Percentiles rank a stretch among this genome's conserved stretches.
These are phyloP conservation scores for Orius laevigatus DNA, from an alignment of 1,140 invertebrate genomes.

Conservation along the genomic window DNA sequence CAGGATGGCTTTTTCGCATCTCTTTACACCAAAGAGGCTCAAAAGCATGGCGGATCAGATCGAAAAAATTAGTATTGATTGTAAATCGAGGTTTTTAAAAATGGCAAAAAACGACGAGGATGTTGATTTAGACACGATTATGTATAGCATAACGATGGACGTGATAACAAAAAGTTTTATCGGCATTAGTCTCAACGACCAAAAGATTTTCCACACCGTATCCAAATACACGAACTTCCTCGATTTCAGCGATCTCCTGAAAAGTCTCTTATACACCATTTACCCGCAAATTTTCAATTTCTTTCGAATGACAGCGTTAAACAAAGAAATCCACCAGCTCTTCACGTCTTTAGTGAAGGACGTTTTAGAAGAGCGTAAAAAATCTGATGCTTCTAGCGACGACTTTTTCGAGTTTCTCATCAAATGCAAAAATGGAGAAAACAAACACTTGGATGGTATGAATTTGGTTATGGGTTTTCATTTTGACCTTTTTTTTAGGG, in stretches of 20 bases:
- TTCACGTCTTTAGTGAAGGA: too few relatives aligned
- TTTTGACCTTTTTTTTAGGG: too few relatives aligned
- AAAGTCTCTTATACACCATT: too few relatives aligned
- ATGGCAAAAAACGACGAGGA: not conserved
- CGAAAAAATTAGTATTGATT: not conserved
- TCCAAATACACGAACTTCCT: not conserved
- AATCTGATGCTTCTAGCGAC: too few relatives aligned
- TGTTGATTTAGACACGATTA: not conserved
- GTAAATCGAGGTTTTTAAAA: not conserved
- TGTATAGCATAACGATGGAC: not conserved
- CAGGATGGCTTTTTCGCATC: not conserved
- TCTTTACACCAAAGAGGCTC: constrained; percentile 1
- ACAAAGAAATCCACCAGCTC: too few relatives aligned
- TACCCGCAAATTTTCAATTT: too few relatives aligned
- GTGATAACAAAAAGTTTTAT: not conserved
- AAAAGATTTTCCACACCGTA: not conserved
- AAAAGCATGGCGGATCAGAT: not conserved
- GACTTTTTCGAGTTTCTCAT: too few relatives aligned
- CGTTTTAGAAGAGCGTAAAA: too few relatives aligned
- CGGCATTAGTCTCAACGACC: not conserved
- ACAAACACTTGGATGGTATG: too few relatives aligned
- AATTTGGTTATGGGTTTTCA: too few relatives aligned
- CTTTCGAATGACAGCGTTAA: too few relatives aligned
- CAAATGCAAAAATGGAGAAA: too few relatives aligned
- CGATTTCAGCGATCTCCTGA: not conserved